Evolutionary conservation across 2,888 invertebrate species (phyloP).

Genomic region (Tenthredo scrophulariae): DNA sequence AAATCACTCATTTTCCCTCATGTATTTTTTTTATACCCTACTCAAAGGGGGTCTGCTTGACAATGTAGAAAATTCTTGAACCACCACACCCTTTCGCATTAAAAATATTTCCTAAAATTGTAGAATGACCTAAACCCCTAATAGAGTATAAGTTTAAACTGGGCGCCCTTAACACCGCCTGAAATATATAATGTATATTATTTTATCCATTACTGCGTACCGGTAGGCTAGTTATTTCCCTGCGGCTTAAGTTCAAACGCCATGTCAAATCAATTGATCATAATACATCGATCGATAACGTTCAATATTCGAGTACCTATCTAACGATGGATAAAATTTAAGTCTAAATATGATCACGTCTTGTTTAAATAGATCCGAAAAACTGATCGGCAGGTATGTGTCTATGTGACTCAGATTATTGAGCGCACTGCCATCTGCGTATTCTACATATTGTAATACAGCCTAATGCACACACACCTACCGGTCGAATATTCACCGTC

Average conservation of each 20-base stretch:
- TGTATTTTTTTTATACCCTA: slow-evolving; percentile 54
- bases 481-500: not conserved
- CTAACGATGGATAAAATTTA: not conserved
- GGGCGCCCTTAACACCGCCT: not conserved
- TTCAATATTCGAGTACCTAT: not conserved
- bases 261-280: slow-evolving; percentile 21
- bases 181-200: not conserved
- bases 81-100: not conserved
- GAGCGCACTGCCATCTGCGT: slow-evolving; percentile 38
- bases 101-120: not conserved
- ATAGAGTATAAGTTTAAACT: not conserved
- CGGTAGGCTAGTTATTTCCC: not conserved
- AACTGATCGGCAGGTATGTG: not conserved
- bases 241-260: slow-evolving; percentile 16
- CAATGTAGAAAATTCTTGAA: not conserved
- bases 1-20: not conserved
- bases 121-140: not conserved
- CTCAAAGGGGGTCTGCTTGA: not conserved
- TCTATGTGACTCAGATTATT: slow-evolving; percentile 18
- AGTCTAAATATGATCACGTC: not conserved
- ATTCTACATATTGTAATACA: not conserved
- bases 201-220: not conserved
- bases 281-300: not conserved
- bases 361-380: not conserved
- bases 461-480: not conserved